Base-by-base conservation (phyloP, 2,113 vertebrate genomes). In the Corapipo altera region DNA sequence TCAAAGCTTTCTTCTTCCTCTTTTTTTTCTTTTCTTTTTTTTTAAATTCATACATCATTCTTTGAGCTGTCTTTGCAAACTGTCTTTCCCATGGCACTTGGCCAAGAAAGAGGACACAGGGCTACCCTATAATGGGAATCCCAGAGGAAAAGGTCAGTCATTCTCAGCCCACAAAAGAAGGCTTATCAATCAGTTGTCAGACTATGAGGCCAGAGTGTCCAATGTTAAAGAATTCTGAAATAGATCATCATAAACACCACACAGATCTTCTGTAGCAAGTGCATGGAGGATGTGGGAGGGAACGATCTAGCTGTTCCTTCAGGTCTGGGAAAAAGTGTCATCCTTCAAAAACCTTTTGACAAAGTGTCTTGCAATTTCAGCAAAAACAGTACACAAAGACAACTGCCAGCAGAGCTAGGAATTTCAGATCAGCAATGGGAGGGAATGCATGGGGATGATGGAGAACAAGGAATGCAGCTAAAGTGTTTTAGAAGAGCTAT, bases 1-100 rank as follows among this genome's bases (percentile, higher is more conserved):
- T 94, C 96, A 95, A 94, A 95, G 91, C 88, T 1, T 10, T 22
- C 27, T 61, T 57, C 72, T 54, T 59, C 35, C 27, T 83, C 3
- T 28, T 21, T 54, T 30, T 65, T 79, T n/a, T 70, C 32, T 6
- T 73, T 43, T 85, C 69, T 54, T 62, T 32, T n/a, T 35, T 66
- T 70, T 41, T 51, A n/a, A n/a, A 93, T 95, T 88, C 43, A 83
- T 95, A 78, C 77, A 74, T 95, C 79, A 81, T 82, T 85, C 85
- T 94, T 95, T 88, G 74, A 86, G 58, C 51, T 91, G 73, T 61
- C 86, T 91, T 83, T 91, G n/a, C 44, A 83, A 1, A 7, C 57
- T 87, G 23, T 83, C 59, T 97, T 98, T 98, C 97, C 95, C 97
- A 97, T 93, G 93, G 93, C 86, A 70, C 16, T 93, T 83, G 75